phyloP scores from a whole-genome alignment of 2,113 vertebrate genomes.

The Erpornis zantholeuca region DNA sequence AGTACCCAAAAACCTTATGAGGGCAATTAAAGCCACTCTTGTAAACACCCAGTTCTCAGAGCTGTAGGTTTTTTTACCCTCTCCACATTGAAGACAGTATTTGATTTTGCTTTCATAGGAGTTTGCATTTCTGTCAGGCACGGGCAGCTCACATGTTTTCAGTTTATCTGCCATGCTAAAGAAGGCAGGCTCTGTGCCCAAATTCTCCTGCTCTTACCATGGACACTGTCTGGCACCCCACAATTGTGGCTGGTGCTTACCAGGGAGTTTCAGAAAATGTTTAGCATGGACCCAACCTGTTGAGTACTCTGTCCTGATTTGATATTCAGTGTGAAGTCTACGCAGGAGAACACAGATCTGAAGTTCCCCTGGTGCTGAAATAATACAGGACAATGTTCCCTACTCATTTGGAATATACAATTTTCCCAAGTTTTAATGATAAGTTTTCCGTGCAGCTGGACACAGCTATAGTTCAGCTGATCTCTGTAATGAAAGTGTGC shows the following conservation, averaged over 20 bases:
- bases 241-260: not conserved
- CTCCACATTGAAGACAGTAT: not conserved
- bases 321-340: not conserved
- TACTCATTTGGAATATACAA: not conserved
- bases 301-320: not conserved
- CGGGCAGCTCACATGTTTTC: accelerated
- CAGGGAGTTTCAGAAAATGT: not conserved
- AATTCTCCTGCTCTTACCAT: not conserved
- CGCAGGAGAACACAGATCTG: not conserved
- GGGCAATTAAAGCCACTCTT: not conserved
- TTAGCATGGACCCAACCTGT: not conserved
- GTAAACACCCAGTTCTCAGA: not conserved
- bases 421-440: not conserved
- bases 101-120: not conserved
- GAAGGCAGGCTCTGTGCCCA: not conserved
- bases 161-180: not conserved
- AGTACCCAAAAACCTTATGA: not conserved
- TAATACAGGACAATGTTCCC: not conserved
- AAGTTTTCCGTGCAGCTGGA: not conserved
- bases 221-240: not conserved
- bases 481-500: not conserved
- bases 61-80: not conserved
- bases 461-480: not conserved
- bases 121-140: not conserved
- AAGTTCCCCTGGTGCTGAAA: not conserved